Percentiles rank a stretch among this genome's conserved stretches.
phyloP scores from a whole-genome alignment of 2,113 vertebrate genomes.

The Scytalopus superciliaris region DNA sequence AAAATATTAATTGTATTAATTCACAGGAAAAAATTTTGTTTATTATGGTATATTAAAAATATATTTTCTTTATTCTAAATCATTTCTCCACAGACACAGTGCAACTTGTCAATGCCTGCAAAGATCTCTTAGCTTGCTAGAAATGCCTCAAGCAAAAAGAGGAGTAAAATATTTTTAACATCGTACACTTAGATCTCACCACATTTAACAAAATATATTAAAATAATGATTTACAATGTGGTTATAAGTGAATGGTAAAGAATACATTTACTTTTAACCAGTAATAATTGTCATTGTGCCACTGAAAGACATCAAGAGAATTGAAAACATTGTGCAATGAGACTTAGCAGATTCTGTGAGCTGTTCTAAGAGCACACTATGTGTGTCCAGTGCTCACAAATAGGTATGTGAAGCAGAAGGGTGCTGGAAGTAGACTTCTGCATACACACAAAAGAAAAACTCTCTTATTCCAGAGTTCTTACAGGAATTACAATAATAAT shows the following conservation, averaged over 20 bases:
- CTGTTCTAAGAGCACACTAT: neutral
- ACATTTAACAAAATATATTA: conserved; percentile 66
- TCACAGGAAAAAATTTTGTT: conserved; percentile 41
- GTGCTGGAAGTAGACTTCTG: neutral
- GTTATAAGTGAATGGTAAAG: neutral
- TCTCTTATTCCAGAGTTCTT: neutral
- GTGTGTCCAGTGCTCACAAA: neutral
- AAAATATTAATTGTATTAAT: conserved; percentile 69
- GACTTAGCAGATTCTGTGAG: neutral
- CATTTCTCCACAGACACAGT: conserved; percentile 47
- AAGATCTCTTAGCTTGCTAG: conserved; percentile 46
- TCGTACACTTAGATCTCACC: conserved; percentile 13
- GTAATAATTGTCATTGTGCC: neutral
- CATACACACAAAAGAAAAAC: neutral
- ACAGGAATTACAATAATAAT: neutral
- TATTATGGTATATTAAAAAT: conserved; percentile 57
- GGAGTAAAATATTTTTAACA: conserved; percentile 53
- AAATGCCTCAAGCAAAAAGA: conserved; percentile 36
- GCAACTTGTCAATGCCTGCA: conserved; percentile 46
- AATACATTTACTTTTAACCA: conserved; percentile 12
- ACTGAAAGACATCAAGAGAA: neutral
- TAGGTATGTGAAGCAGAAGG: neutral
- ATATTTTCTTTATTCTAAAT: conserved; percentile 56
- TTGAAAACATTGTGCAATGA: neutral
- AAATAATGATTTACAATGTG: conserved; percentile 29